Conservation (phyloP, 2,888 invertebrate species). For the Cremastobaeus sp. region DNA sequence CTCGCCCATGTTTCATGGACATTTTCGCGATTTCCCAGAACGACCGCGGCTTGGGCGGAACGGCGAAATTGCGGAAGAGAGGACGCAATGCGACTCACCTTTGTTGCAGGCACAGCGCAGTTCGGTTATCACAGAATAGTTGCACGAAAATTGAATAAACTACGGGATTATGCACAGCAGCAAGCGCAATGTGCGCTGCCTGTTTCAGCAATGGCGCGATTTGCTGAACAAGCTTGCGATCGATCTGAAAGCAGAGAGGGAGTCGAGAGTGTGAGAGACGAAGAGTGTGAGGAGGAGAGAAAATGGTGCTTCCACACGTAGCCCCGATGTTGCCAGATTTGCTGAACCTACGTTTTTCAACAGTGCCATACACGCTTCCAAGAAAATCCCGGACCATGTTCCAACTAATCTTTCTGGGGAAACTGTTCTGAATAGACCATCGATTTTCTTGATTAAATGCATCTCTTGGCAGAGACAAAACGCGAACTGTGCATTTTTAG, state of each 20-base stretch:
- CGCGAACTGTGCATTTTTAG: too few species aligned
- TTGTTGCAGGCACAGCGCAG: constrained; percentile 61
- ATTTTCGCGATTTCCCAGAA: too few species aligned
- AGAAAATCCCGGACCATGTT: constrained; percentile 22
- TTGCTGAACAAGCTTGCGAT: constrained; percentile 67
- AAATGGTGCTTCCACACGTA: constrained; percentile 55
- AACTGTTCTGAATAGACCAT: too few species aligned
- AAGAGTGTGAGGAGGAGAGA: constrained; percentile 61
- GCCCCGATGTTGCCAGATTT: constrained; percentile 43
- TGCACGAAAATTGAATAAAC: constrained; percentile 67
- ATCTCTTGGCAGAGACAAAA: too few species aligned
- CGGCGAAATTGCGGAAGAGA: not conserved
- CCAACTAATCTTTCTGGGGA: too few species aligned
- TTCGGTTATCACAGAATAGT: constrained; percentile 71
- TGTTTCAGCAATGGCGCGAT: constrained; percentile 75
- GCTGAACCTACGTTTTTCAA: constrained; percentile 36
- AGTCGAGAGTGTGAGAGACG: constrained; percentile 46
- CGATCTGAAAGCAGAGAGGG: constrained; percentile 58
- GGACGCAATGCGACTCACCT: constrained; percentile 63
- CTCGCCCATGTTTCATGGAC: constrained; percentile 1
- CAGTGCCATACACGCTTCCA: constrained; percentile 14
- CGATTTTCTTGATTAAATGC: too few species aligned
- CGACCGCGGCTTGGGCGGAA: too few species aligned
- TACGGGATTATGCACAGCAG: constrained; percentile 64
- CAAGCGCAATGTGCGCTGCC: constrained; percentile 75